Percentiles rank a stretch among this genome's conserved stretches.
phyloP scores from a whole-genome alignment of 2,888 invertebrate genomes.

The Drosophila pseudotalamancana region DNA sequence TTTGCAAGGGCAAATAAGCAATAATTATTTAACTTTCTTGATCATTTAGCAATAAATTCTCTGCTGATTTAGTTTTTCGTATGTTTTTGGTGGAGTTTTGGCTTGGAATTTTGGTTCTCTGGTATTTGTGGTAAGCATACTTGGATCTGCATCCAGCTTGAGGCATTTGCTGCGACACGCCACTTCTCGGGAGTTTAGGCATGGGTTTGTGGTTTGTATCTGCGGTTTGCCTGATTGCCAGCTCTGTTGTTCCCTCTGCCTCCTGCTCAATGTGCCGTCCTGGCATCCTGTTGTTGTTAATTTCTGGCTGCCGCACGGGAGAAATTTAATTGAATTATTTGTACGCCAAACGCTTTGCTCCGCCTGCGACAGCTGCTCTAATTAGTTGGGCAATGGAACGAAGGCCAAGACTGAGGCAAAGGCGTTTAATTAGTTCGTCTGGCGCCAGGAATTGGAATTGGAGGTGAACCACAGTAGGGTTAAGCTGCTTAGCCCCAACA shows the following conservation, averaged over 20 bases:
- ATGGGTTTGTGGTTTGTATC: slow-evolving; percentile 45
- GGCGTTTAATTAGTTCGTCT: slow-evolving; percentile 70
- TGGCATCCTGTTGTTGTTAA: slow-evolving; percentile 9
- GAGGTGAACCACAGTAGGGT: slow-evolving; percentile 69
- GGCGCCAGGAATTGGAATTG: slow-evolving; percentile 34
- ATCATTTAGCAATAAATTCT: no score
- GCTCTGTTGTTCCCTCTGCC: background rate
- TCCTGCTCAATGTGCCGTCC: background rate
- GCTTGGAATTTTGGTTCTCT: slow-evolving; percentile 19
- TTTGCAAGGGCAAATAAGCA: no score
- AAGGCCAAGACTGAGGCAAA: slow-evolving; percentile 39
- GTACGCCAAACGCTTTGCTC: slow-evolving; percentile 41
- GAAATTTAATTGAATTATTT: slow-evolving; percentile 76
- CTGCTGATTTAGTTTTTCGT: no score
- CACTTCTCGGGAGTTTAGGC: slow-evolving; percentile 26
- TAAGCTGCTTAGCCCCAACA: slow-evolving; percentile 56
- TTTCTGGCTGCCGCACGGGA: slow-evolving; percentile 39
- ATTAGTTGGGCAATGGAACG: slow-evolving; percentile 55
- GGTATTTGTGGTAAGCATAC: slow-evolving; percentile 41
- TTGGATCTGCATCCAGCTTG: slow-evolving; percentile 22
- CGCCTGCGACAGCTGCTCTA: slow-evolving; percentile 68
- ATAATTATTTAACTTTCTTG: no score
- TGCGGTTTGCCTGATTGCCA: slow-evolving; percentile 41
- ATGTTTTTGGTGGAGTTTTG: background rate
- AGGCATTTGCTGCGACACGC: slow-evolving; percentile 28